Percentiles rank a stretch among this genome's conserved stretches.
Conservation (phyloP, 1,140 invertebrate genomes). For the Rhyzopertha dominica region DNA sequence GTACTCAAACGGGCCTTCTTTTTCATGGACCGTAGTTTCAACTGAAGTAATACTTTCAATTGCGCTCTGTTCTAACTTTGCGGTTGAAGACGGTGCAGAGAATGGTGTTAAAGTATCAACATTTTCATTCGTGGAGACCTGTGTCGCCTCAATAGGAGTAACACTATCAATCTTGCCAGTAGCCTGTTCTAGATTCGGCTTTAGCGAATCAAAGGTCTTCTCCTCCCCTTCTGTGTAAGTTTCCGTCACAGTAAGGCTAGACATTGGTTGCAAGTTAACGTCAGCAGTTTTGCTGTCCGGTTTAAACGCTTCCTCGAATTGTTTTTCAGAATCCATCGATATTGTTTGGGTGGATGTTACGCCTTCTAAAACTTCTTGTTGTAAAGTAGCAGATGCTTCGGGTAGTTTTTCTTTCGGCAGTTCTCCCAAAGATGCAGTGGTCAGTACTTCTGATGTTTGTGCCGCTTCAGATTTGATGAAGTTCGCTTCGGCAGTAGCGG, state of each 20-base stretch:
- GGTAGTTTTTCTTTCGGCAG: conserved; percentile 22
- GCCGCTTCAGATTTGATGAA: conserved; percentile 38
- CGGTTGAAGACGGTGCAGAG: no score
- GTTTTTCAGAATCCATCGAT: conserved; percentile 35
- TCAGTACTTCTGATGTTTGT: conserved; percentile 46
- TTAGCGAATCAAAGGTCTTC: conserved; percentile 31
- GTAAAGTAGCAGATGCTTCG: conserved; percentile 23
- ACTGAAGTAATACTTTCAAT: conserved; percentile 50
- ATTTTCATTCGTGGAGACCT: conserved; percentile 28
- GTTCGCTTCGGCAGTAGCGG: conserved; percentile 32
- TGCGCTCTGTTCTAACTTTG: no score
- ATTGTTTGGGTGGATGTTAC: conserved; percentile 26
- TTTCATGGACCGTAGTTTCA: conserved; percentile 49
- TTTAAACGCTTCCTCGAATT: conserved; percentile 34
- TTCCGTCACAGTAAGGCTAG: conserved; percentile 47
- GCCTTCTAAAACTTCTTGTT: conserved; percentile 26
- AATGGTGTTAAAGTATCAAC: conserved; percentile 22
- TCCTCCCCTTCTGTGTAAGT: conserved; percentile 46
- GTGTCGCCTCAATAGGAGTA: conserved; percentile 29
- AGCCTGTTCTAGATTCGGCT: conserved; percentile 40
- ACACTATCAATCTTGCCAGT: conserved; percentile 31
- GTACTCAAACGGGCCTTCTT: conserved; percentile 48
- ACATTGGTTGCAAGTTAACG: conserved; percentile 45
- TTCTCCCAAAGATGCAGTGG: conserved; percentile 22
- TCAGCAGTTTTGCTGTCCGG: conserved; percentile 41